Evolutionary conservation across 2,113 vertebrate species (phyloP).

Genomic region (Oostethus manadensis): DNA sequence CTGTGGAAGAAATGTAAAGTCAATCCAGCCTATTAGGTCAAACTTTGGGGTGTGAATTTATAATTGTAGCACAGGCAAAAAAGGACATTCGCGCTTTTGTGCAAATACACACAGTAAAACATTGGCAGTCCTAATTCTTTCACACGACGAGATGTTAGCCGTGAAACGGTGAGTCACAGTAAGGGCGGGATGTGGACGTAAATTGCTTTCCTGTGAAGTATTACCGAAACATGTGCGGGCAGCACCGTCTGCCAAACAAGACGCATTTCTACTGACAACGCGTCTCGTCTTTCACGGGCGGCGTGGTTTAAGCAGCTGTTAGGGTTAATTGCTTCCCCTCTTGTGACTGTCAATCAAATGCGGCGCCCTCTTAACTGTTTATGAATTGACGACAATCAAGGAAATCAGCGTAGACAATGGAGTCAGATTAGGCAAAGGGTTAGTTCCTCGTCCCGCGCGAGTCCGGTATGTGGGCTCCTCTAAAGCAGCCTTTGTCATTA

Average conservation of each 20-base stretch:
- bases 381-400: conserved; percentile 58
- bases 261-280: conserved; percentile 15
- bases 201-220: background rate
- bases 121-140: too few relatives aligned
- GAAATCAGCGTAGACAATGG: conserved; percentile 56
- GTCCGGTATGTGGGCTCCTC: too few relatives aligned
- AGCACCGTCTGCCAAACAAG: conserved; percentile 5
- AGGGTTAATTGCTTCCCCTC: conserved; percentile 56
- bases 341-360: conserved; percentile 52
- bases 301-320: conserved; percentile 52
- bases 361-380: conserved; percentile 42
- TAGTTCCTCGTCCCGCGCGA: too few relatives aligned
- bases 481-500: conserved; percentile 48
- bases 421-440: conserved; percentile 34
- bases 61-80: too few relatives aligned
- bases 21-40: too few relatives aligned
- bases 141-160: too few relatives aligned
- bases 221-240: background rate
- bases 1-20: too few relatives aligned
- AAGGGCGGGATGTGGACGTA: too few relatives aligned
- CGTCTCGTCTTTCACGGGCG: conserved; percentile 26
- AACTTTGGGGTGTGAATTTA: too few relatives aligned
- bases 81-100: too few relatives aligned
- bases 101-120: too few relatives aligned
- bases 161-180: too few relatives aligned